Percentiles rank a stretch among this genome's conserved stretches.
These are phyloP conservation scores for Triops cancriformis DNA, from an alignment of 1,140 invertebrate genomes.

Conservation along the genomic window DNA sequence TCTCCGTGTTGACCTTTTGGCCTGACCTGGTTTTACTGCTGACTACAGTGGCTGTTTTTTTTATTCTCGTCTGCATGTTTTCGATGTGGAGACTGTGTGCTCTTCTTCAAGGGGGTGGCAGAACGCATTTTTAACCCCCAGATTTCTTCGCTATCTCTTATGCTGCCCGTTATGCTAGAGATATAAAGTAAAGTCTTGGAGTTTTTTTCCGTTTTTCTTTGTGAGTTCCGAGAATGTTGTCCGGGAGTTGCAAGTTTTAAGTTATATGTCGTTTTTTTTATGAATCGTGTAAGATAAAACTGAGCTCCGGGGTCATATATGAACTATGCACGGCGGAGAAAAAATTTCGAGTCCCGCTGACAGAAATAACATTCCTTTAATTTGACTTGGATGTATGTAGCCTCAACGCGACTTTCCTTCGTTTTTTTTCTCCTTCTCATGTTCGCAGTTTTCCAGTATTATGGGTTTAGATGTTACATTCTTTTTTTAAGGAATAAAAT, in stretches of 20 bases:
- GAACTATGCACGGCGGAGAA: background rate
- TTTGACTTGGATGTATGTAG: background rate
- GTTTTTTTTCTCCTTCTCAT: background rate
- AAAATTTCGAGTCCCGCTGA: background rate
- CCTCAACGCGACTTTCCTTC: background rate
- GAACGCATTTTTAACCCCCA: background rate
- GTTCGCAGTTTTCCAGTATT: background rate
- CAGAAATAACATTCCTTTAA: background rate
- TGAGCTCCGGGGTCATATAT: background rate
- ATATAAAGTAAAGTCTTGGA: too few species aligned
- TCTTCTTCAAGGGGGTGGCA: background rate
- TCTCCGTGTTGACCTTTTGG: slow-evolving; percentile 2
- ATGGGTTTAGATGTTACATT: background rate
- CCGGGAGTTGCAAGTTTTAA: too few species aligned
- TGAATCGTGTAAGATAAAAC: slow-evolving; percentile 1
- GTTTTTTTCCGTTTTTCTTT: too few species aligned
- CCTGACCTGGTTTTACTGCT: slow-evolving; percentile 2
- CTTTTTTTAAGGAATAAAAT: background rate
- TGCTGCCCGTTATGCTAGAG: background rate
- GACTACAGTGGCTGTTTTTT: background rate
- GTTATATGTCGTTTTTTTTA: background rate
- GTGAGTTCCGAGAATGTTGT: too few species aligned
- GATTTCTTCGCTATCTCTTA: background rate
- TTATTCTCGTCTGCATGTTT: slow-evolving; percentile 1
- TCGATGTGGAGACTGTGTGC: background rate